Conservation (phyloP, 2,113 vertebrate species). For the Bambusicola thoracicus region DNA sequence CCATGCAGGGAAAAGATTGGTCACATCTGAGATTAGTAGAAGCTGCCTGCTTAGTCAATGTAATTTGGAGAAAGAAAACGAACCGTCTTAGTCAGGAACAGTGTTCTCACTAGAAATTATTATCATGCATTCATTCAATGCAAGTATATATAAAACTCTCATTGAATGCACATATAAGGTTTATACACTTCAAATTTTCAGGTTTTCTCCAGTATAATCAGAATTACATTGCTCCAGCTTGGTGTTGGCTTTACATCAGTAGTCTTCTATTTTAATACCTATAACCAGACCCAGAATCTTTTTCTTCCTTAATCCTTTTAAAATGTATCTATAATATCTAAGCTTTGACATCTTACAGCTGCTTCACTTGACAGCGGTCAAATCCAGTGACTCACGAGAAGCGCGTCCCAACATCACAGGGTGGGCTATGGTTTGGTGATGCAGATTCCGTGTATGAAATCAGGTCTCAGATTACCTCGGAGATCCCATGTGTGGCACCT, state of each 20-base stretch:
- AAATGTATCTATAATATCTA: neutral
- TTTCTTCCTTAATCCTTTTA: neutral
- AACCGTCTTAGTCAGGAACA: neutral
- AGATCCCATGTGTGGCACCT: neutral
- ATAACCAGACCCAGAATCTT: neutral
- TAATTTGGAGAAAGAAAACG: neutral
- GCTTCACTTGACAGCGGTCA: neutral
- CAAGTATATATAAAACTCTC: rapidly evolving
- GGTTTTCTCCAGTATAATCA: neutral
- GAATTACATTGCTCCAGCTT: neutral
- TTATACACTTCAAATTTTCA: neutral
- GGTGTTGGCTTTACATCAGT: neutral
- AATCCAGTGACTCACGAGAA: neutral
- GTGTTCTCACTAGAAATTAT: neutral
- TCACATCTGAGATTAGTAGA: neutral
- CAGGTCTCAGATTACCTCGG: neutral
- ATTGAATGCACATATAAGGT: neutral
- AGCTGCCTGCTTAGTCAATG: neutral
- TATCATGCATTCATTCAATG: neutral
- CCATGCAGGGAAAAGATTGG: neutral
- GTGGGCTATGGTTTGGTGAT: neutral
- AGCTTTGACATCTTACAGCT: neutral
- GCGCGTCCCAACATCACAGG: neutral
- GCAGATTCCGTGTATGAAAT: rapidly evolving
- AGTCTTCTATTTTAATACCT: neutral